phyloP scores from a whole-genome alignment of 2,113 vertebrate genomes.

The Muntiacus muntjak region DNA sequence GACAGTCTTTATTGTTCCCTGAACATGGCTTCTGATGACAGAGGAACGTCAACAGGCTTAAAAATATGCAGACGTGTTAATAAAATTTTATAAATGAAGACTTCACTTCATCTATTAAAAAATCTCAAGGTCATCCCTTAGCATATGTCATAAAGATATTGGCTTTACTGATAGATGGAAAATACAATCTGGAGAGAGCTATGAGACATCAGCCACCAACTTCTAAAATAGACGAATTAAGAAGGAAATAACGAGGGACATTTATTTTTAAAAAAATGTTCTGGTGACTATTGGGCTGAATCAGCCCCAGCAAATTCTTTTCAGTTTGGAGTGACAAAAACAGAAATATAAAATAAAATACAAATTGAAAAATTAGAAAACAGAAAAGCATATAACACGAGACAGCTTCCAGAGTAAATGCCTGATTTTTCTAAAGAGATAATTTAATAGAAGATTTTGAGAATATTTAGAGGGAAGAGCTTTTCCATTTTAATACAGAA shows the following conservation, averaged over 20 bases:
- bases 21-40: conserved; percentile 24
- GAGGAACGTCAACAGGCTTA: conserved; percentile 50
- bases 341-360: background rate
- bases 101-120: conserved; percentile 46
- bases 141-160: conserved; percentile 26
- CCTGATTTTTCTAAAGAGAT: conserved; percentile 16
- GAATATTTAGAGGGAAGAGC: background rate
- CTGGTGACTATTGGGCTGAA: conserved; percentile 21
- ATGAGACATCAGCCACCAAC: background rate
- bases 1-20: conserved; percentile 44
- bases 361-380: background rate
- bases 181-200: conserved; percentile 49
- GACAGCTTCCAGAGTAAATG: background rate
- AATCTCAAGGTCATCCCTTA: conserved; percentile 38
- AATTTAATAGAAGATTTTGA: background rate
- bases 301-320: conserved; percentile 31
- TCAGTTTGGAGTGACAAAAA: conserved; percentile 52
- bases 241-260: background rate
- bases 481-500: background rate
- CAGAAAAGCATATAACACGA: background rate
- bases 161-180: conserved; percentile 52
- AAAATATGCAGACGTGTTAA: conserved; percentile 48
- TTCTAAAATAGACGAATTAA: background rate
- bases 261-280: conserved; percentile 12
- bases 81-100: conserved; percentile 41